Conservation (phyloP, 2,888 invertebrate species). For the Agapetus fuscipes region DNA sequence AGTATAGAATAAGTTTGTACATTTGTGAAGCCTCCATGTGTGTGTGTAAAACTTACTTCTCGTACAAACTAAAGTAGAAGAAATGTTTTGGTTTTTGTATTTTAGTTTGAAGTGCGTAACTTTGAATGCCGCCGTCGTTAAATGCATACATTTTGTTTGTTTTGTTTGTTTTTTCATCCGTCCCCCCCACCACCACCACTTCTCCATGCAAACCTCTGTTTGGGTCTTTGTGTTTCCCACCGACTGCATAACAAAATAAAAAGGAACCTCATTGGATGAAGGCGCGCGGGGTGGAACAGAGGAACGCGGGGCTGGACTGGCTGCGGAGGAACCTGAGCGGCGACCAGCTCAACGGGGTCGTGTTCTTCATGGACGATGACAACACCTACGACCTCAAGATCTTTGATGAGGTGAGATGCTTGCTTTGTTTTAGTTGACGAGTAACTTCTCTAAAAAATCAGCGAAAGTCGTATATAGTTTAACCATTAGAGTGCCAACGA, state of each 20-base stretch:
- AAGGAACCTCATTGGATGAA: conserved; percentile 25
- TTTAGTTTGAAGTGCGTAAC: no score
- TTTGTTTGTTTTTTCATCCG: conserved; percentile 20
- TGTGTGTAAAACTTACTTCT: no score
- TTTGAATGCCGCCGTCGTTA: no score
- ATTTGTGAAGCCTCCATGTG: no score
- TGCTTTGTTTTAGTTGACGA: no score
- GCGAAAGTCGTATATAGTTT: no score
- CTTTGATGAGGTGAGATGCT: conserved; percentile 71
- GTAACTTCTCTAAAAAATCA: no score
- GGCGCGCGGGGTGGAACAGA: conserved; percentile 83
- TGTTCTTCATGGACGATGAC: conserved; percentile 97
- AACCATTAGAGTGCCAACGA: no score
- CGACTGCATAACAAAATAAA: conserved; percentile 6
- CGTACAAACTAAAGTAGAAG: no score
- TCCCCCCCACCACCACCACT: conserved; percentile 7
- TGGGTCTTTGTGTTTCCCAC: conserved; percentile 4
- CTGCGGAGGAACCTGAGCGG: conserved; percentile 52
- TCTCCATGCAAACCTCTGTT: conserved; percentile 1
- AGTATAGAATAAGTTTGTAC: no score
- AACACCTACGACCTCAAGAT: conserved; percentile 86
- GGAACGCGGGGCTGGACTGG: conserved; percentile 82
- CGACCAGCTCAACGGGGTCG: conserved; percentile 53
- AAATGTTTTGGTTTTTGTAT: no score
- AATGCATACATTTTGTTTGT: conserved; percentile 15